Conservation (phyloP, 2,888 invertebrate genomes). For the Tethea ocularis region DNA sequence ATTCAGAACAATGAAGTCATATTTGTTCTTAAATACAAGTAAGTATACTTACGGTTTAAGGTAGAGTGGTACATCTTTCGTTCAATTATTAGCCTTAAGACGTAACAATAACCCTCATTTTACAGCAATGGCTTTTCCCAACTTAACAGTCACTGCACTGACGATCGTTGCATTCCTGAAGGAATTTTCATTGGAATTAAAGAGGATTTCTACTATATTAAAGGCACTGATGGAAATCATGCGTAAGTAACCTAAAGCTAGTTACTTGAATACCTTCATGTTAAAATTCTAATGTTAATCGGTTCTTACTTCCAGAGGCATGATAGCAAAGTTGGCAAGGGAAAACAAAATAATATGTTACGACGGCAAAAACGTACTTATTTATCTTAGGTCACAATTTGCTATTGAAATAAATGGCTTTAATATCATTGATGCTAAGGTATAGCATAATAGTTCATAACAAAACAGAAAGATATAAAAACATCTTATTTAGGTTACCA, state of each 20-base stretch:
- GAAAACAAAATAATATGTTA: slow-evolving; percentile 61
- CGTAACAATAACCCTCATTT: slow-evolving; percentile 13
- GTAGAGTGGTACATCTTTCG: too few species aligned
- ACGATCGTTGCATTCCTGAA: slow-evolving; percentile 52
- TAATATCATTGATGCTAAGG: slow-evolving; percentile 58
- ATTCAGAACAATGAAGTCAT: slow-evolving; percentile 33
- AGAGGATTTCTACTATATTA: slow-evolving; percentile 51
- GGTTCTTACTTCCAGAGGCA: slow-evolving; percentile 39
- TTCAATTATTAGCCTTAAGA: too few species aligned
- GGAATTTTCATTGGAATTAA: slow-evolving; percentile 54
- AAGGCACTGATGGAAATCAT: slow-evolving; percentile 24
- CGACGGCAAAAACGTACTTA: slow-evolving; percentile 63
- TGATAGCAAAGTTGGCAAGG: slow-evolving; percentile 38
- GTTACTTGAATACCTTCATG: too few species aligned
- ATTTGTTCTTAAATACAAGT: slow-evolving; percentile 55
- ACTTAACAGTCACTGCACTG: slow-evolving; percentile 59
- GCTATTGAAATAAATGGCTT: slow-evolving; percentile 40
- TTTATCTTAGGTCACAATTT: slow-evolving; percentile 51
- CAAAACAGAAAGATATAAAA: too few species aligned
- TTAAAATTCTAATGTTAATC: neutral
- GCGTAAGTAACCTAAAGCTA: neutral
- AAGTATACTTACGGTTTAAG: neutral
- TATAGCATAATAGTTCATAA: slow-evolving; percentile 23
- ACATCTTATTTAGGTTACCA: neutral
- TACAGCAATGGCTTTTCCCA: slow-evolving; percentile 70